Conservation (phyloP, 2,888 invertebrate species). For the Plagodis pulveraria region DNA sequence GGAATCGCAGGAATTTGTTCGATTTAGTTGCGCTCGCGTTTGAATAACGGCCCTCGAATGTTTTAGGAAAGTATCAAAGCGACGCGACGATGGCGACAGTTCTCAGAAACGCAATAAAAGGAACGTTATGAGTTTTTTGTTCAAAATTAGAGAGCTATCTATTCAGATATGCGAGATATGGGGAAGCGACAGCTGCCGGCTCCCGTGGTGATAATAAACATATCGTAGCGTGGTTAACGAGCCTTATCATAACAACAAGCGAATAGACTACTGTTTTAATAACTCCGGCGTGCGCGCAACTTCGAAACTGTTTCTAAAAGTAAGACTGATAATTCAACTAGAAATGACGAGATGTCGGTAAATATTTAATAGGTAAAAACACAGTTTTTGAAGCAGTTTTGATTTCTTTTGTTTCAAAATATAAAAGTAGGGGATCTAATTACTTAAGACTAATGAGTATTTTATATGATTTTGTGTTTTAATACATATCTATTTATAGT, state of each 20-base stretch:
- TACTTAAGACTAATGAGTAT: no score
- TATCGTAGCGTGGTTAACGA: slow-evolving; percentile 1
- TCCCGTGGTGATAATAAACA: slow-evolving; percentile 22
- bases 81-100: slow-evolving; percentile 25
- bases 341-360: no score
- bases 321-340: no score
- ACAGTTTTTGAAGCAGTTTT: no score
- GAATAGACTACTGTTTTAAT: no score
- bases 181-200: slow-evolving; percentile 41
- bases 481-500: no score
- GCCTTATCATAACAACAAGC: neutral
- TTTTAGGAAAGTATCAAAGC: slow-evolving; percentile 13
- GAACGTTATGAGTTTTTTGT: slow-evolving; percentile 32
- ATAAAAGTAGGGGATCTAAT: no score
- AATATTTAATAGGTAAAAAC: no score
- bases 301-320: no score
- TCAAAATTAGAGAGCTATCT: slow-evolving; percentile 67
- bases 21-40: slow-evolving; percentile 27
- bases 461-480: no score
- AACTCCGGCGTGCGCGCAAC: no score
- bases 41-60: slow-evolving; percentile 16
- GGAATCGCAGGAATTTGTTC: slow-evolving; percentile 42
- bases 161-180: slow-evolving; percentile 69
- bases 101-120: slow-evolving; percentile 49
- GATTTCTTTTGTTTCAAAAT: no score